Evolutionary conservation across 2,113 vertebrate species (phyloP), one percentile per base, ranked within the genome.

Genomic region (Callaeas wilsoni): DNA sequence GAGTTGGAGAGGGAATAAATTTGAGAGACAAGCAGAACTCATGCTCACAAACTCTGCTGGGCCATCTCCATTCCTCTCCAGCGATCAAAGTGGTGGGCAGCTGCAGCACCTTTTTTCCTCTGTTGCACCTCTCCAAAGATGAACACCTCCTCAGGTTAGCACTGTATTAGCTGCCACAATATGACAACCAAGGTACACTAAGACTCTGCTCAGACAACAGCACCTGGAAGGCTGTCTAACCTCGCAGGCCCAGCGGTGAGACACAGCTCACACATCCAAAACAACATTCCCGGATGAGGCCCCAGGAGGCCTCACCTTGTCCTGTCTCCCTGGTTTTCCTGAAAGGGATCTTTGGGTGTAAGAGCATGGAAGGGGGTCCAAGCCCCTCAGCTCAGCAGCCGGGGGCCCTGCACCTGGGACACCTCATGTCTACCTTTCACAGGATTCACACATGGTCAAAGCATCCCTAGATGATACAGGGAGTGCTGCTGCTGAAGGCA

Each of bases 251-350:
- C 74, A 82, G 42, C 7, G 6, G 12, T 26, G 65, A 85, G 41
- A 30, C 0, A 0, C 42, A 87, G 47, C 33, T 13, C 46, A 59
- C 18, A 2, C 18, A 19, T 26, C 71, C 11, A 2, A 27, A 74
- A 63, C 42, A 32, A 9, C 44, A 13, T 47, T 42, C 13, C 74
- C 4, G 4, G 27, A 59, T 71, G 47, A 82, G 25, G 29, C 7
- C 18, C 29, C 23, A 42, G 52, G 26, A 70, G 35, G 33, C 33
- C 53, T 76, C 22, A 7, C 32, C 53, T 90, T 14, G 13, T 35
- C 19, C 30, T 17, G 50, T 63, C 29, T 70, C 27, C 27, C 21
- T 62, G 7, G 12, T 85, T 93, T 90, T n/a, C 57, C 41, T 68
- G 41, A 57, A 67, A 73, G 47, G 37, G 30, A 42, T 64, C 30